Percentiles rank a stretch among this genome's conserved stretches.
These are phyloP conservation scores for Ispidina picta DNA, from an alignment of 2,797 vertebrate species.

Conservation along the genomic window DNA sequence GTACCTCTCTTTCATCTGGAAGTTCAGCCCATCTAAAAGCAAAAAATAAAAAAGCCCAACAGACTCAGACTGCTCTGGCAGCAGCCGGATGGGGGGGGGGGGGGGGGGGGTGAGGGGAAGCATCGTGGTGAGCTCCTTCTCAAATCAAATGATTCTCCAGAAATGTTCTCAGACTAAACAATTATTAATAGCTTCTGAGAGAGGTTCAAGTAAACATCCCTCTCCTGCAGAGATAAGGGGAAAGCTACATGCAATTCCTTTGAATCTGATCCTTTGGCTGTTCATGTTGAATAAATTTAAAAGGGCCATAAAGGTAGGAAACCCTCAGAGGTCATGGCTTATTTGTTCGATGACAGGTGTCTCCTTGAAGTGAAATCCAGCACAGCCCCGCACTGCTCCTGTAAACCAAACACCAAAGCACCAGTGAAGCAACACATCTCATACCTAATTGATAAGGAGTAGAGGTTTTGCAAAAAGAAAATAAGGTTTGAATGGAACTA, in stretches of 20 bases:
- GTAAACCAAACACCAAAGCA: background rate
- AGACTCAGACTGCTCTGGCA: rapidly evolving
- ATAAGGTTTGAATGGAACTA: background rate
- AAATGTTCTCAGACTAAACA: conserved; percentile 71
- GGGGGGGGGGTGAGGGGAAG: background rate
- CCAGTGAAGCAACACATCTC: background rate
- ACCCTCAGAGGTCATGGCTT: conserved; percentile 5
- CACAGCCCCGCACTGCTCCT: background rate
- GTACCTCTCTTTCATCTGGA: background rate
- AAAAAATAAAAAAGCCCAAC: background rate
- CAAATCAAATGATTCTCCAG: conserved; percentile 9
- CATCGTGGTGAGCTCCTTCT: background rate
- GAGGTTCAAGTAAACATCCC: conserved; percentile 59
- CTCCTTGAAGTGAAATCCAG: background rate
- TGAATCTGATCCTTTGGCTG: conserved; percentile 30
- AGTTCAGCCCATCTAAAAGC: background rate
- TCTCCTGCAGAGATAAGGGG: conserved; percentile 61
- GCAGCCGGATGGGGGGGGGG: background rate
- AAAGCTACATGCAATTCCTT: background rate
- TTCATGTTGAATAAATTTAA: conserved; percentile 19
- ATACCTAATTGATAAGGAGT: rapidly evolving
- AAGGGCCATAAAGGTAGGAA: background rate
- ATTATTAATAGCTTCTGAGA: conserved; percentile 59
- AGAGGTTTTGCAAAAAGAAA: background rate
- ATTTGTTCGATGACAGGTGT: background rate